phyloP scores from a whole-genome alignment of 2,888 invertebrate genomes.

The Cybosia mesomella region DNA sequence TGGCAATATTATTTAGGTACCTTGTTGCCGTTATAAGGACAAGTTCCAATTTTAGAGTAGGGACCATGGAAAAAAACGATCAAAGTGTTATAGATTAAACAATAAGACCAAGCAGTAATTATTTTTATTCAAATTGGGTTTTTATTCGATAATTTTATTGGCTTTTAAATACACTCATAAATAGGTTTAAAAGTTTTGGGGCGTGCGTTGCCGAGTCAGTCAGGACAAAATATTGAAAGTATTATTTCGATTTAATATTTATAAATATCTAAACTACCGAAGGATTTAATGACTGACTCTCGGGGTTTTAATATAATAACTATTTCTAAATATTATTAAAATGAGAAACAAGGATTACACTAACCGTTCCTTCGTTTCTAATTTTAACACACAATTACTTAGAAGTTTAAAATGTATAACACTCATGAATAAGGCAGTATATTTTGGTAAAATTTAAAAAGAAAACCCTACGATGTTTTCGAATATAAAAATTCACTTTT shows the following conservation, averaged over 20 bases:
- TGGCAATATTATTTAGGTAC: not conserved
- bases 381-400: constrained; percentile 55
- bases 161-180: constrained; percentile 48
- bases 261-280: constrained; percentile 58
- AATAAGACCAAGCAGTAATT: constrained; percentile 42
- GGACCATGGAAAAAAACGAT: constrained; percentile 20
- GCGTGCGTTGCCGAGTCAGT: constrained; percentile 50
- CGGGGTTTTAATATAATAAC: constrained; percentile 49
- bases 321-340: constrained; percentile 56
- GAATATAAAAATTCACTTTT: constrained; percentile 44
- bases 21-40: constrained; percentile 18
- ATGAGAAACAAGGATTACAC: constrained; percentile 48
- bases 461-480: constrained; percentile 46
- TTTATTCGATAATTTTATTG: constrained; percentile 39
- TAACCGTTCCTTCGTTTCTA: constrained; percentile 47
- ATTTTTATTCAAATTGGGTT: constrained; percentile 39
- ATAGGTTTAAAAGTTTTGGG: constrained; percentile 48
- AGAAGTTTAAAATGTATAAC: constrained; percentile 55
- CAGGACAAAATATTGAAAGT: constrained; percentile 52
- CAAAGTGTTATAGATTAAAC: constrained; percentile 24
- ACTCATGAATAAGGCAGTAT: constrained; percentile 70
- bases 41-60: constrained; percentile 9
- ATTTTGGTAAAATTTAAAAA: constrained; percentile 55
- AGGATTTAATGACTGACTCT: constrained; percentile 58
- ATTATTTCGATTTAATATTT: constrained; percentile 49